Percentiles rank a stretch among this genome's conserved stretches.
These are phyloP conservation scores for Synergus laeviventris DNA, from an alignment of 2,888 invertebrate genomes.

Conservation along the genomic window DNA sequence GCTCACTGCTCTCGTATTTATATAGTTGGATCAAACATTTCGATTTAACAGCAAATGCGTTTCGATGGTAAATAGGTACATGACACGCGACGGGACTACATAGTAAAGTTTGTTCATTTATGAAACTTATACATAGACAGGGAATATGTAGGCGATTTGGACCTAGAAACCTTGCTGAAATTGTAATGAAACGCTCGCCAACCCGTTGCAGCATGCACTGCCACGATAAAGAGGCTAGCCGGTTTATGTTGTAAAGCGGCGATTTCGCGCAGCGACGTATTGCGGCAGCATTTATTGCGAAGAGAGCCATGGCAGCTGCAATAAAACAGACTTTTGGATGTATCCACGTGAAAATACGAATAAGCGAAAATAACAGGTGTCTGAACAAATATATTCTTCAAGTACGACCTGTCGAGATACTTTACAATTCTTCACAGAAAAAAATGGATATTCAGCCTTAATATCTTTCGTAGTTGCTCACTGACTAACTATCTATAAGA, in stretches of 20 bases:
- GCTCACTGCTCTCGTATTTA: not conserved
- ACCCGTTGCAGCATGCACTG: constrained; percentile 6
- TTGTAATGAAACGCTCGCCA: not conserved
- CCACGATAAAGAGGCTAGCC: constrained; percentile 1
- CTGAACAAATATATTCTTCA: not conserved
- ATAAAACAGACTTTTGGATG: not conserved
- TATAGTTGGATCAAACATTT: constrained; percentile 44
- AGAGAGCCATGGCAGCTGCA: constrained; percentile 6
- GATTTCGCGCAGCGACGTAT: constrained; percentile 22
- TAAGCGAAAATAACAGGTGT: not conserved
- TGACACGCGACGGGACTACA: constrained; percentile 19
- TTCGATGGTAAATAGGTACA: constrained; percentile 32
- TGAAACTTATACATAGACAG: constrained; percentile 16
- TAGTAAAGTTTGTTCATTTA: constrained; percentile 25
- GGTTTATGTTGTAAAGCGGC: constrained; percentile 21
- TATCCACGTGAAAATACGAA: not conserved
- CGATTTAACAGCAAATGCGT: constrained; percentile 46
- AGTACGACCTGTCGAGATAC: no score
- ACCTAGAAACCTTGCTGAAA: not conserved
- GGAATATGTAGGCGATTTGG: not conserved
- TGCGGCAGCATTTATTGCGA: constrained; percentile 18
- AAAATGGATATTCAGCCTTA: no score
- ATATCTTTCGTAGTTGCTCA: no score
- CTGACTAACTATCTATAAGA: no score
- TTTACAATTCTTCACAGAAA: no score